Evolutionary conservation across 2,113 vertebrate genomes (phyloP), one percentile per base, ranked within the genome.

Genomic region (Phylloscopus trochilus): DNA sequence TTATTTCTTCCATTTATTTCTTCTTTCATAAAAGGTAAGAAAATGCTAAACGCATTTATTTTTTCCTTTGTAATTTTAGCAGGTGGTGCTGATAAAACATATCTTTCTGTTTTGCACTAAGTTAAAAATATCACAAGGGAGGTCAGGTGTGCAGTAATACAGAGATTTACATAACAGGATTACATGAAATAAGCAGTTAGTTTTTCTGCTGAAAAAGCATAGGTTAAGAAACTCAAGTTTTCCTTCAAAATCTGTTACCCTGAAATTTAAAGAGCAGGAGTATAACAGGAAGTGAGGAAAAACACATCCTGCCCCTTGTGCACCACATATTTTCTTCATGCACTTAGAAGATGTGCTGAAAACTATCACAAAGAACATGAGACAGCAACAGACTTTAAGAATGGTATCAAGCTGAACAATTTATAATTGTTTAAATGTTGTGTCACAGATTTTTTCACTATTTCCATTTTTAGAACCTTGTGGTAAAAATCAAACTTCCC

Each of bases 81-180:
- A 86, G 37, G 51, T 90, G 76, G 31, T 86, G 68, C 15, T 78
- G 79, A 95, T 75, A 79, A 92, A 94, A 95, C 22, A 13, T 30
- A 67, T 68, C 19, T 86, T 92, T 81, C 33, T 87, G 60, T 60
- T 94, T 96, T 72, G 49, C 41, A 56, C 37, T 52, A 86, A 90
- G 92, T 94, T 94, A 93, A 96, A 95, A 96, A 93, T 90, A 95
- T 90, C 90, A 88, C 56, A 51, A 81, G 63, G 8, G 44, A 90
- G 43, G 55, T 85, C 79, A 93, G 72, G 31, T 83, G 44, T 78
- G 79, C 47, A 55, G 82, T 78, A 94, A 78, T 37, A 80, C 35
- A 80, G 88, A 81, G 76, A 91, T 89, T 92, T 83, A 92, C 93
- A 64, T 75, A 90, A 90, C 78, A 86, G 64, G 63, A 86, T 95